Evolutionary conservation across 2,797 vertebrate species (phyloP), one percentile per base, ranked within the genome.

Genomic region (Gymnothorax javanicus): DNA sequence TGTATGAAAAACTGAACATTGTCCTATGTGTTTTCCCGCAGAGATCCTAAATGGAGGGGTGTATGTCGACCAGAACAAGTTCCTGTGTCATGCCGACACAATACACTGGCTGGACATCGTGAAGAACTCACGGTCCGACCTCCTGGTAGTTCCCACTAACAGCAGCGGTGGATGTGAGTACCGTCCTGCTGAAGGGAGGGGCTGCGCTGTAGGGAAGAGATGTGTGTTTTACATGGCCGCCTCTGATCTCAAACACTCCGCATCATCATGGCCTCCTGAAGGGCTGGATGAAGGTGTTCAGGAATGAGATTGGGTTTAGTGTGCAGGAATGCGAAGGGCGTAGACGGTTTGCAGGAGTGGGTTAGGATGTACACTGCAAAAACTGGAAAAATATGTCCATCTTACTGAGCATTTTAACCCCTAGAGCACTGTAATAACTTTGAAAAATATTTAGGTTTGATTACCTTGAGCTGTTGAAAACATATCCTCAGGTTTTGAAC

Each of bases 41-140:
- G 98, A 99, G 95, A 97, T 99, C 90, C 96, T 99, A 91, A 98
- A 98, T 56, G 98, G 98, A 17, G 98, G 98, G 0, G 97, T 99
- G 56, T 99, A 99, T 0, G 97, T 99, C 83, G 98, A 98, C 92
- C 98, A 98, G 96, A 99, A 99, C 94, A 98, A 98, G 92, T 99
- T 99, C 87, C 96, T 99, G 43, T 99, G 98, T 93, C 97, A 99
- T 0, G 97, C 97, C 0, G 97, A 99, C 93, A 99, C 98, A 90
- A 98, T 99, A 93, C 98, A 99, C 82, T 99, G 98, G 98, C 97
- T 96, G 77, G 98, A 99, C 90, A 99, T 99, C 57, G 97, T 99
- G 90, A 97, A 97, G 88, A 98, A 98, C 91, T 96, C 97, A 1
- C 96, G 97, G 90, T 97, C 98, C 2, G 98, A 99, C 92, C 96